phyloP scores from a whole-genome alignment of 1,140 invertebrate species.

The Zaprionus vittiger region DNA sequence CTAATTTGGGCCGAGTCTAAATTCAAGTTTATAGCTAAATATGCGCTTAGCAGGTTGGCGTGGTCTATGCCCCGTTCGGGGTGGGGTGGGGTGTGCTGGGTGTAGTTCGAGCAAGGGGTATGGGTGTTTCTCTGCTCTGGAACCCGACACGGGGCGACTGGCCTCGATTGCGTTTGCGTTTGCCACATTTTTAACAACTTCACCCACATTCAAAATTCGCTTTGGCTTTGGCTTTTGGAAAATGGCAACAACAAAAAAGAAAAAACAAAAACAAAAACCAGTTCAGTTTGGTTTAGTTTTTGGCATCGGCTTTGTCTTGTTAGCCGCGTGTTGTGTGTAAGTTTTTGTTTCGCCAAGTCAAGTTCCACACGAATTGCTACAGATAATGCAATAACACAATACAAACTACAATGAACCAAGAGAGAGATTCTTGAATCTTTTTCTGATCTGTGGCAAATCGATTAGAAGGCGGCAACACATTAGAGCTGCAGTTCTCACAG shows the following conservation, averaged over 20 bases:
- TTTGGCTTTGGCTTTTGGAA: constrained; percentile 68
- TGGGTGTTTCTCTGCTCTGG: constrained; percentile 34
- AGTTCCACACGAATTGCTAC: constrained; percentile 23
- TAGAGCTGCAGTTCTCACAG: constrained; percentile 9
- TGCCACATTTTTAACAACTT: constrained; percentile 80
- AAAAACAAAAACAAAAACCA: constrained; percentile 49
- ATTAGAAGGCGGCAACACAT: not conserved
- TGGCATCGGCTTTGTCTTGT: constrained; percentile 43
- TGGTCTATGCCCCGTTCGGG: not conserved
- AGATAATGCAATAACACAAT: constrained; percentile 4
- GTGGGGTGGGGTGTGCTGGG: not conserved
- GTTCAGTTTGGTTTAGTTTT: constrained; percentile 56
- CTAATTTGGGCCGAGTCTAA: constrained; percentile 72
- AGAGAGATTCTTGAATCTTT: constrained; percentile 8
- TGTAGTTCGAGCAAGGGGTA: not conserved
- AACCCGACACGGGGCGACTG: constrained; percentile 40
- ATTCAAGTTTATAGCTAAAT: constrained; percentile 81
- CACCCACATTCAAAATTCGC: constrained; percentile 81
- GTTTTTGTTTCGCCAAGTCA: constrained; percentile 7
- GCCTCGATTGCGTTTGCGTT: constrained; percentile 73
- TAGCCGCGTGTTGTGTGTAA: constrained; percentile 20
- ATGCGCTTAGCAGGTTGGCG: constrained; percentile 56
- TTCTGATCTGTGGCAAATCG: constrained; percentile 23
- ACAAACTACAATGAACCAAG: not conserved
- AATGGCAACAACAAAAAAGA: constrained; percentile 25